Evolutionary conservation across 53 echinoderm and acorn worm species (phyloP).

Genomic region (Apostichopus leukothele): DNA sequence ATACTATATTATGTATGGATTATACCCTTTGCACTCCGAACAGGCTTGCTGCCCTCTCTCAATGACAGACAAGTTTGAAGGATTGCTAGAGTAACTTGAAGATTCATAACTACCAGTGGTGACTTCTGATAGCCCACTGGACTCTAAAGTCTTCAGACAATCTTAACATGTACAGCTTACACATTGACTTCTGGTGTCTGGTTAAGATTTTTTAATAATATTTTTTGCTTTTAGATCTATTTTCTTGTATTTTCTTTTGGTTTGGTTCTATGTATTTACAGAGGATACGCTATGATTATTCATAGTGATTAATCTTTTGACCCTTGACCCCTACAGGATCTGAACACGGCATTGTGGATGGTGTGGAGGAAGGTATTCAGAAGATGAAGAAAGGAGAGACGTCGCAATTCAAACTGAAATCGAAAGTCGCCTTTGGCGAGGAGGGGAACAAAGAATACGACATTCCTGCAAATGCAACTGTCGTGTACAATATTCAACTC

Average conservation of each 20-base stretch:
- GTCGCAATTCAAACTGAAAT: slow-evolving; percentile 60
- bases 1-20: not conserved
- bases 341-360: slow-evolving; percentile 73
- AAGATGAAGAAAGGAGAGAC: slow-evolving; percentile 83
- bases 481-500: slow-evolving; percentile 70
- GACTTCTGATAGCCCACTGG: not conserved
- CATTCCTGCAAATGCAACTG: slow-evolving; percentile 70
- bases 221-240: too few relatives aligned
- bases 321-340: slow-evolving; percentile 48
- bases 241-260: too few relatives aligned
- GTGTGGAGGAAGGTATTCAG: slow-evolving; percentile 68
- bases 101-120: slow-evolving; percentile 15
- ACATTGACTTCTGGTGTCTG: too few relatives aligned
- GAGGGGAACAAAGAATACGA: slow-evolving; percentile 68
- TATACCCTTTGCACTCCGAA: slow-evolving; percentile 5
- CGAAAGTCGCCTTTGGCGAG: slow-evolving; percentile 81
- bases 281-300: too few relatives aligned
- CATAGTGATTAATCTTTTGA: too few relatives aligned
- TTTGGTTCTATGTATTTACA: too few relatives aligned
- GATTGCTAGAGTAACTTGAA: not conserved
- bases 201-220: too few relatives aligned
- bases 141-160: not conserved
- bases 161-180: too few relatives aligned
- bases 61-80: not conserved
- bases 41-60: not conserved